phyloP scores from a whole-genome alignment of 2,113 vertebrate species.

The Cranoglanis bouderius region DNA sequence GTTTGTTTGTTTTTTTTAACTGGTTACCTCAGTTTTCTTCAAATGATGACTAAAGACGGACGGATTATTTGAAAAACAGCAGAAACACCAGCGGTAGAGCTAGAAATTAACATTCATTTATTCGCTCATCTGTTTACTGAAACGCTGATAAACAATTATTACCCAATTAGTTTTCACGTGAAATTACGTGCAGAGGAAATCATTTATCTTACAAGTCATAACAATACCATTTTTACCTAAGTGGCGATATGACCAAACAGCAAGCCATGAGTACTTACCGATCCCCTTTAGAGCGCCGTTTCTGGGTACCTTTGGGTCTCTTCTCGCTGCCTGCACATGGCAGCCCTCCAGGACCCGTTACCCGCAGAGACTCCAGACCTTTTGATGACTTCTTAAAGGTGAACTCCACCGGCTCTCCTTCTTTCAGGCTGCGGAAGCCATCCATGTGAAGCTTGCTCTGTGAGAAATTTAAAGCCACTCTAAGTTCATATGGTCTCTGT shows the following conservation, averaged over 20 bases:
- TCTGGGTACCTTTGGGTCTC: slow-evolving; percentile 86
- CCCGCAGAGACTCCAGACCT: slow-evolving; percentile 86
- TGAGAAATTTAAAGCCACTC: background rate
- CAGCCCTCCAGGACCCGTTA: slow-evolving; percentile 83
- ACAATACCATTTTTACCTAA: background rate
- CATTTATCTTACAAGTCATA: background rate
- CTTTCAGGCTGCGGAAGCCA: slow-evolving; percentile 92
- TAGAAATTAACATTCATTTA: background rate
- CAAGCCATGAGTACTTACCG: slow-evolving; percentile 67
- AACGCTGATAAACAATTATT: background rate
- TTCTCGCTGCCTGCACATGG: slow-evolving; percentile 86
- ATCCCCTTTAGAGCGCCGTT: slow-evolving; percentile 84
- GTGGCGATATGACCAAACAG: background rate
- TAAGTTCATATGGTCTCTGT: background rate
- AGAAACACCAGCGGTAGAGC: background rate
- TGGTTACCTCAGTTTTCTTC: background rate
- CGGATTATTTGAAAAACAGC: background rate
- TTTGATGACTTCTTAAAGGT: slow-evolving; percentile 91
- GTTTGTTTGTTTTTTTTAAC: background rate
- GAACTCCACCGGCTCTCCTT: slow-evolving; percentile 90
- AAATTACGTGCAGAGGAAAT: background rate
- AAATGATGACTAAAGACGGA: background rate
- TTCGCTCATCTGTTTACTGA: background rate
- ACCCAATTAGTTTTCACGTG: background rate
- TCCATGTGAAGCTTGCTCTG: slow-evolving; percentile 98